Evolutionary conservation across 2,797 vertebrate genomes (phyloP), one percentile per base, ranked within the genome.

Genomic region (Pempheris klunzingeri): DNA sequence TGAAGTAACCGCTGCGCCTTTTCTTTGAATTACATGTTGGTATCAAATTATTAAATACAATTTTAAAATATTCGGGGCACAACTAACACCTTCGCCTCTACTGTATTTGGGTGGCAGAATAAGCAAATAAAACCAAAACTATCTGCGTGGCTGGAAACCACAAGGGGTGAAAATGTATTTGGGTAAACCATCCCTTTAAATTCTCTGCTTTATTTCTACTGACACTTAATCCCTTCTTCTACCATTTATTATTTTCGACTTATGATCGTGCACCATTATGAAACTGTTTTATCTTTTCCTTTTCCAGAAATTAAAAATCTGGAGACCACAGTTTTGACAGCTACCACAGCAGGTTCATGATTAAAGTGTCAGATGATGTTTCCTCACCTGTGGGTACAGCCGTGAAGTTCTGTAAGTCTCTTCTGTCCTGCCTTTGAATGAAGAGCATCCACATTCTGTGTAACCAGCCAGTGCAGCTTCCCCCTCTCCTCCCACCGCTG

Each of bases 361-460:
- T 10, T 0, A 5, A 36, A 6, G 38, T 52, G 46, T 26, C 9
- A 41, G 20, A 7, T 22, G 12, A 22, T 22, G 36, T 28, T 61
- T 22, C 4, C 64, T 74, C 81, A 98, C 98, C 97, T 97, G 95
- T 99, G 96, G 0, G 92, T 80, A 86, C 97, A 98, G 75, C 98
- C 98, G 0, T 99, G 98, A 32, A 99, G 91, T 77, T 99, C 98
- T 0, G 97, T 99, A 57, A 99, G 9, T 70, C 94, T 93, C 71
- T 72, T 93, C 64, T 96, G 97, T 26, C 98, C 97, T 0, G 97
- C 97, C 82, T 97, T 99, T 54, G 92, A 94, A 80, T 99, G 98
- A 64, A 99, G 94, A 3, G 97, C 96, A 2, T 99, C 98, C 83
- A 99, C 98, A 0, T 99, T 99, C 87, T 99, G 98, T 0, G 98